Evolutionary conservation across 1,140 invertebrate species (phyloP).

Genomic region (Medauroidea extradentata): DNA sequence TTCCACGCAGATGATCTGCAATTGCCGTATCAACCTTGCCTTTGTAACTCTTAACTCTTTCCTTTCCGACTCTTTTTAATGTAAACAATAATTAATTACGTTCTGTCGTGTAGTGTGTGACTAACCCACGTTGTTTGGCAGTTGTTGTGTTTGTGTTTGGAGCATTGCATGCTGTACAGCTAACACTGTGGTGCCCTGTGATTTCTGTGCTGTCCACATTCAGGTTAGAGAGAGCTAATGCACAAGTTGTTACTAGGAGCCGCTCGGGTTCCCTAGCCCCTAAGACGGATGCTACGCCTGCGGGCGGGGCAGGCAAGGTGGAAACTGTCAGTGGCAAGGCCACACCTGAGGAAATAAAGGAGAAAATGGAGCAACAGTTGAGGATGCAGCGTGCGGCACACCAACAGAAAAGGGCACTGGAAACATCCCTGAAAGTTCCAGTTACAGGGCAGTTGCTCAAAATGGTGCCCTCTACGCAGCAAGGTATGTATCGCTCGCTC

Average conservation of each 20-base stretch:
- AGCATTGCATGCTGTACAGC: neutral
- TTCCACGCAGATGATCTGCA: no score
- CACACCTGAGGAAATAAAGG: conserved; percentile 77
- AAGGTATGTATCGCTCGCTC: no score
- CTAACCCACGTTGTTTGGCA: neutral
- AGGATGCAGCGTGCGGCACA: conserved; percentile 80
- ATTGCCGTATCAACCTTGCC: no score
- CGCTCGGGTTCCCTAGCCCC: conserved; percentile 60
- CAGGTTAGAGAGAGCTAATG: conserved; percentile 52
- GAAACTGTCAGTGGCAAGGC: conserved; percentile 50
- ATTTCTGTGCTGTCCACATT: neutral
- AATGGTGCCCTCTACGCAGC: conserved; percentile 50
- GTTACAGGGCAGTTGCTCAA: conserved; percentile 48
- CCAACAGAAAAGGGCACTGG: conserved; percentile 74
- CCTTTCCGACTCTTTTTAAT: no score
- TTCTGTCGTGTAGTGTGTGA: neutral
- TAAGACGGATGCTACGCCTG: conserved; percentile 2
- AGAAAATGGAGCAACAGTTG: conserved; percentile 86
- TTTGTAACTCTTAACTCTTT: no score
- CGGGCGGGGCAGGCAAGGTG: conserved; percentile 4
- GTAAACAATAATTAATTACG: no score
- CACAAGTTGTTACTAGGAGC: conserved; percentile 68
- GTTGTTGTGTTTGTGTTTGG: no score
- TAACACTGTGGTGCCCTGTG: conserved; percentile 11
- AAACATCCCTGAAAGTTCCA: conserved; percentile 34